Percentiles rank a stretch among this genome's conserved stretches.
Conservation (phyloP, 64 coral and sea anemone genomes). For the Astreopora myriophthalma region DNA sequence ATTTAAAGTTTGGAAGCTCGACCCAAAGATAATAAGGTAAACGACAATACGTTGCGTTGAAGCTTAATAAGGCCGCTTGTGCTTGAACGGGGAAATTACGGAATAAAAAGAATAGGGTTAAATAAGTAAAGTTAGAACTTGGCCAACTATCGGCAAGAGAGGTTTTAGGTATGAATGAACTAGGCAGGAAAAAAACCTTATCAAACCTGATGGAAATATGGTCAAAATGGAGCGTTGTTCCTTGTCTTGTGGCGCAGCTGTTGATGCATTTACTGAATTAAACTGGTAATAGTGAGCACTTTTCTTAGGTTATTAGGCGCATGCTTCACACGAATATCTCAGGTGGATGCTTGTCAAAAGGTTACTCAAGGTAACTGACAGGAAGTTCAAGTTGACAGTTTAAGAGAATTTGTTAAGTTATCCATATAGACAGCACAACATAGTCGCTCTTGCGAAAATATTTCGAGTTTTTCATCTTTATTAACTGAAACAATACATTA, state of each 20-base stretch:
- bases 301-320: neutral
- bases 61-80: too few species aligned
- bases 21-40: too few species aligned
- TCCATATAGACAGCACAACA: neutral
- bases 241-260: neutral
- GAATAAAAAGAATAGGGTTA: too few species aligned
- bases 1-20: too few species aligned
- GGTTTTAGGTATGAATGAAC: too few species aligned
- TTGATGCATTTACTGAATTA: neutral
- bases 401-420: neutral
- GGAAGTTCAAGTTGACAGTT: neutral
- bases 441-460: neutral
- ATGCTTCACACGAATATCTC: neutral
- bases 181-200: too few species aligned
- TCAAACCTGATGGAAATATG: neutral
- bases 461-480: neutral
- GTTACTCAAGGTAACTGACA: neutral
- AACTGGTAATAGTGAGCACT: neutral
- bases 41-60: too few species aligned
- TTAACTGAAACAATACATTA: neutral
- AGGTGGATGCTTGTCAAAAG: neutral
- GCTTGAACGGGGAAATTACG: too few species aligned
- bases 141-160: too few species aligned
- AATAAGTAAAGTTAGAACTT: too few species aligned
- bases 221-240: neutral